phyloP scores from a whole-genome alignment of 2,888 invertebrate species.

The Cephus rjabovi region DNA sequence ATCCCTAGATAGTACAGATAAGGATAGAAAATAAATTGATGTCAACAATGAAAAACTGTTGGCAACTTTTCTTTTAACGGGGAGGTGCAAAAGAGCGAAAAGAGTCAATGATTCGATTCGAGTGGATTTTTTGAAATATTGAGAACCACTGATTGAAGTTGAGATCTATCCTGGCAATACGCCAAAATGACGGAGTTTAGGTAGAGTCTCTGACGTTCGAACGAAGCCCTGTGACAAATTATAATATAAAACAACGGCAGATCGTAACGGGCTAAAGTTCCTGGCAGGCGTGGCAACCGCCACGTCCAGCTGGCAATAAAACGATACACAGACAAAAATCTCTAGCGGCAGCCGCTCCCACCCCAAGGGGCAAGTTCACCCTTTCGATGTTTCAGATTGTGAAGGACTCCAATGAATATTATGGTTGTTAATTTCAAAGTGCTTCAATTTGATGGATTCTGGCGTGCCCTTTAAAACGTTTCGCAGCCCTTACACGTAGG shows the following conservation, averaged over 20 bases:
- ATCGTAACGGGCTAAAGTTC: slow-evolving; percentile 22
- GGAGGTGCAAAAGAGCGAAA: background rate
- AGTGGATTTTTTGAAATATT: background rate
- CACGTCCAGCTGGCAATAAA: slow-evolving; percentile 33
- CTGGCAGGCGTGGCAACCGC: slow-evolving; percentile 4
- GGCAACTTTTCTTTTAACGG: slow-evolving; percentile 1
- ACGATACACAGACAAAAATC: slow-evolving; percentile 24
- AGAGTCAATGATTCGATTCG: background rate
- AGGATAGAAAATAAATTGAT: background rate
- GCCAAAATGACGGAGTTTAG: slow-evolving; percentile 9
- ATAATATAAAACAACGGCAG: slow-evolving; percentile 35
- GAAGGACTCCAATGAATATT: background rate
- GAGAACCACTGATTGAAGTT: slow-evolving; percentile 5
- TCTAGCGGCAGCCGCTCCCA: background rate
- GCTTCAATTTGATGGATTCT: background rate
- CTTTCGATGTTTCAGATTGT: background rate
- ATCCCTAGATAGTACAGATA: background rate
- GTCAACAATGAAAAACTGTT: background rate
- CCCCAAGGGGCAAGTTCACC: background rate
- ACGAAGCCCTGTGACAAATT: slow-evolving; percentile 33
- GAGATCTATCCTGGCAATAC: slow-evolving; percentile 25
- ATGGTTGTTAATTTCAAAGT: background rate
- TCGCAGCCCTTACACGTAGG: background rate
- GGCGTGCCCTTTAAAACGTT: background rate
- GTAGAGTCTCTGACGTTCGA: background rate